Evolutionary conservation across 2,888 invertebrate species (phyloP), one percentile per base, ranked within the genome.

Genomic region (Podabrus alpinus): DNA sequence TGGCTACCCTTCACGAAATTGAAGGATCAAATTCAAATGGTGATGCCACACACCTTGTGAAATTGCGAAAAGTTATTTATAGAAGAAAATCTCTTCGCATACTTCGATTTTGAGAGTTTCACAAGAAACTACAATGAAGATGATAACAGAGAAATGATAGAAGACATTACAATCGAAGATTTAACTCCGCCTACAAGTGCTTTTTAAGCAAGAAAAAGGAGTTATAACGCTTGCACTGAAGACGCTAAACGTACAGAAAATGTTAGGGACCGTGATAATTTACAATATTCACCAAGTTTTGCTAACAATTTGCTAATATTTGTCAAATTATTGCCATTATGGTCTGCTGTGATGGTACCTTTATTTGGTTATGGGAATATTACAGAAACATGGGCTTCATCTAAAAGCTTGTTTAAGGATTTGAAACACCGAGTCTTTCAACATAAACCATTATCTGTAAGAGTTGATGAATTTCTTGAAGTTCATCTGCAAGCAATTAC

Each of bases 281-380:
- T n/a, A n/a, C n/a, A n/a, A n/a, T n/a, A n/a, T n/a, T n/a, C n/a
- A n/a, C n/a, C n/a, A n/a, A 5, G 21, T 16, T 16, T 70, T 15
- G 29, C 62, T 2, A 62, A 70, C 24, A 70, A 64, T 5, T 13
- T 70, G 2, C 5, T 70, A 16, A 13, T 62, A 1, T 70, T 70
- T 62, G 25, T 24, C n/a, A 67, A 67, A 24, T 10, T 7, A 1
- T n/a, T 67, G 1, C 10, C 24, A 11, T 3, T 15, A 4, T 67
- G 67, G 67, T 67, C 67, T 9, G 67, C 67, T 3, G 15, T 67
- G 11, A 67, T 67, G 67, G 66, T 66, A 15, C 66, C 66, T 11
- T 9, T 66, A 66, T 68, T 68, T 15, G 15, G 17, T 2, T 68
- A 24, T 29, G 68, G 68, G 7, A 16, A 10, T 2, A 60, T 9